Base-by-base conservation (phyloP, 2,888 invertebrate genomes). In the Limnephilus rhombicus region DNA sequence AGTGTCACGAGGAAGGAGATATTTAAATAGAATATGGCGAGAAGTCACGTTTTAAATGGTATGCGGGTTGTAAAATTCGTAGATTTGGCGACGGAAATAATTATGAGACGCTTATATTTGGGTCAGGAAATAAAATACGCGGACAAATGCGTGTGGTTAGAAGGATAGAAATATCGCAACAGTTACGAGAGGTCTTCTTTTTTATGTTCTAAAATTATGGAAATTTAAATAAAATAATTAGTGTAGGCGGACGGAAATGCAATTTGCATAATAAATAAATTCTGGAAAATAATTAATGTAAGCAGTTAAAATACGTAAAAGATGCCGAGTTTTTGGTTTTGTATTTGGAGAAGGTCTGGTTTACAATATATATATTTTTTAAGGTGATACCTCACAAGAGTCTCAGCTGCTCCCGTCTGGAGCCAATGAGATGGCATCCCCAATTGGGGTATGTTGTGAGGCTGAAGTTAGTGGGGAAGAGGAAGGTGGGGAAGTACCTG, bases 21-120 rank as follows among this genome's bases (percentile, higher is more conserved):
- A 82, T 82, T 82, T 31, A 29, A 82, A 82, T 34, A 34, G 82
- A 82, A 82, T 82, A 82, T 82, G 31, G 34, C 29, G 15, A 82
- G 18, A 82, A 82, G 82, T 82, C 68, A 68, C 91, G 86, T 80
- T 80, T 89, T 45, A 68, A 68, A 68, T 68, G 68, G 68, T 68
- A 68, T 68, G 68, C 68, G 68, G 68, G 68, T 68, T 68, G 68
- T 68, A 68, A 68, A 68, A 68, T 68, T 68, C 68, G 68, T 68
- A 68, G 68, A 68, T 68, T 68, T 68, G 68, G 24, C n/a, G 68
- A n/a, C 68, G 68, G 68, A 68, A 68, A 68, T n/a, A 68, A 68
- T 68, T 68, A 68, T 24, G 68, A 68, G 68, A 68, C 68, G 9
- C n/a, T 68, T 68, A 68, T 68, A 68, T 68, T 68, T 68, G 68